Conservation (phyloP, 2,113 vertebrate genomes). For the Muntiacus muntjak region DNA sequence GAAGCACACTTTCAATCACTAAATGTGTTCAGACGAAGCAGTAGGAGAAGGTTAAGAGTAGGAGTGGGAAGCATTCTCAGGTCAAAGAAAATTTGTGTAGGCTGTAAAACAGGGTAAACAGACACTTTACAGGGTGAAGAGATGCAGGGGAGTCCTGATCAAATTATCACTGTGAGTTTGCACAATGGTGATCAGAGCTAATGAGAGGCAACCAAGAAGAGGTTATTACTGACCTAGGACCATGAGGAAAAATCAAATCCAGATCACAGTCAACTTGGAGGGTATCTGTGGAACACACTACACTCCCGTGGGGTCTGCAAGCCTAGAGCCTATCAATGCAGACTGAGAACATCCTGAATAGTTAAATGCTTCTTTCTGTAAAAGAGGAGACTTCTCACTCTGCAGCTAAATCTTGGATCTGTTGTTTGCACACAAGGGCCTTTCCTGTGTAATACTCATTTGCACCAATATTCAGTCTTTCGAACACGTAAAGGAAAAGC, state of each 20-base stretch:
- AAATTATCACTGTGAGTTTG: neutral
- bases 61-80: neutral
- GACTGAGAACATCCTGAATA: neutral
- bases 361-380: neutral
- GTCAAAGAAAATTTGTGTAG: neutral
- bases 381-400: neutral
- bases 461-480: slow-evolving; percentile 6
- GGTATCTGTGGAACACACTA: neutral
- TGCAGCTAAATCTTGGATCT: neutral
- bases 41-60: neutral
- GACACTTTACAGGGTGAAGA: neutral
- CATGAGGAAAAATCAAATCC: neutral
- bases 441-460: neutral
- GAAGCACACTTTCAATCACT: neutral
- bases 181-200: neutral
- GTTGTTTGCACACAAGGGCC: neutral
- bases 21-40: neutral
- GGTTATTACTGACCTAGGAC: neutral
- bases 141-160: neutral
- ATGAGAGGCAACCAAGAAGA: neutral
- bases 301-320: neutral
- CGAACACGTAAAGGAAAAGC: neutral
- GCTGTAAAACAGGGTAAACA: neutral
- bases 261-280: neutral
- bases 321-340: neutral